Percentiles rank a stretch among this genome's conserved stretches.
phyloP scores from a whole-genome alignment of 2,888 invertebrate species.

The Anticlea derivata region DNA sequence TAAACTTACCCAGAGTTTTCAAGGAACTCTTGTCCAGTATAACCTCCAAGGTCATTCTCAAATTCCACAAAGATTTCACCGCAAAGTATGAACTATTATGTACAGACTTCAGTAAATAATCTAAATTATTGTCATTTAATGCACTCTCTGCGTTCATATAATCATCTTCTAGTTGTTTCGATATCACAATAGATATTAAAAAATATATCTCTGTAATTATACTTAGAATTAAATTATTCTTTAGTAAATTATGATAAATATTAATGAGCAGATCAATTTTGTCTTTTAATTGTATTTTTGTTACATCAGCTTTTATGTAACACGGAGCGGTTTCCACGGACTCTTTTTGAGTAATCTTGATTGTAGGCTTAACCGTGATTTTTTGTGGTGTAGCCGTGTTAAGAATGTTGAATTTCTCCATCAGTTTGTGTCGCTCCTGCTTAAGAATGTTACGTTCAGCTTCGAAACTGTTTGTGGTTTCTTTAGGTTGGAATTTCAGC shows the following conservation, averaged over 20 bases:
- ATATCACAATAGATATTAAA: slow-evolving; percentile 85
- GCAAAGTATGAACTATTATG: slow-evolving; percentile 92
- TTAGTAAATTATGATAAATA: slow-evolving; percentile 84
- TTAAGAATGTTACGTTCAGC: slow-evolving; percentile 71
- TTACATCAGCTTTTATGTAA: slow-evolving; percentile 66
- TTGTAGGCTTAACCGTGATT: slow-evolving; percentile 51
- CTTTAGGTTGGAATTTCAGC: slow-evolving; percentile 60
- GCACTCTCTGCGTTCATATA: slow-evolving; percentile 49
- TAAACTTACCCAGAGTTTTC: slow-evolving; percentile 61
- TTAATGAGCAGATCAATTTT: slow-evolving; percentile 81
- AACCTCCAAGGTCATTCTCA: slow-evolving; percentile 80
- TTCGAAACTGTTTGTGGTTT: slow-evolving; percentile 61
- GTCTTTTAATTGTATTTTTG: slow-evolving; percentile 74
- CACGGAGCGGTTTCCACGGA: slow-evolving; percentile 46
- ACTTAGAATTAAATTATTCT: slow-evolving; percentile 85
- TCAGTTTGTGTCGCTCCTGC: slow-evolving; percentile 71
- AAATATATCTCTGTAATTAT: slow-evolving; percentile 88
- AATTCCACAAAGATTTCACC: slow-evolving; percentile 84
- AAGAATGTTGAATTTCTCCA: slow-evolving; percentile 75
- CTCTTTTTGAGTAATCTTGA: slow-evolving; percentile 63
- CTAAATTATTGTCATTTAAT: slow-evolving; percentile 46
- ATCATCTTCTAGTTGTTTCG: slow-evolving; percentile 70
- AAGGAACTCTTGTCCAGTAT: slow-evolving; percentile 86
- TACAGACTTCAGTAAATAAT: slow-evolving; percentile 71
- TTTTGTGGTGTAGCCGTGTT: slow-evolving; percentile 60